Evolutionary conservation across 2,888 invertebrate genomes (phyloP).

Genomic region (Pyrocoelia pectoralis): DNA sequence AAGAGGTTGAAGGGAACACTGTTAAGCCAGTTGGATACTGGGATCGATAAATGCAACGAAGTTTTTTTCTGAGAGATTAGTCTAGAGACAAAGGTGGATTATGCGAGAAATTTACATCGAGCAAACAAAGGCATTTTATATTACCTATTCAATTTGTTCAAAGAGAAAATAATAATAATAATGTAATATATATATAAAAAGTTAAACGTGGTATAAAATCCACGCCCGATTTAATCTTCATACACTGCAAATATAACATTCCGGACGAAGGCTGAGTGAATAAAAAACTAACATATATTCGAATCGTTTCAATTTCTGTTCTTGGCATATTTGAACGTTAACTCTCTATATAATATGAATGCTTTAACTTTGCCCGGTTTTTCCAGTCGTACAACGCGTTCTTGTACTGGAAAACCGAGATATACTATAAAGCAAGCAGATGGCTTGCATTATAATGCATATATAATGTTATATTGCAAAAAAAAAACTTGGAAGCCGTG

Average conservation of each 20-base stretch:
- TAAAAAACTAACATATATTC: constrained; percentile 59
- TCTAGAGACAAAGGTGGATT: too few species aligned
- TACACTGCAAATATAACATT: constrained; percentile 36
- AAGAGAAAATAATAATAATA: constrained; percentile 2
- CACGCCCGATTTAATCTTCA: constrained; percentile 35
- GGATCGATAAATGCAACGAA: too few species aligned
- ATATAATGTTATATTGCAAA: constrained; percentile 61
- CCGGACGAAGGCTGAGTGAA: constrained; percentile 34
- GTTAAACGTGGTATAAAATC: constrained; percentile 25
- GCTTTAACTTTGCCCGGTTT: constrained; percentile 59
- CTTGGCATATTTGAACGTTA: constrained; percentile 61
- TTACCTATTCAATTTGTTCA: background rate
- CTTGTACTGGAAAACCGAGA: constrained; percentile 47
- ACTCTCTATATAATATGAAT: constrained; percentile 61
- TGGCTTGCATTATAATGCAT: constrained; percentile 60
- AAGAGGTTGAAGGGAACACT: too few species aligned
- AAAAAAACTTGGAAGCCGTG: constrained; percentile 53
- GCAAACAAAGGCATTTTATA: background rate
- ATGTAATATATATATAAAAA: constrained; percentile 1
- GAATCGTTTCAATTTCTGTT: constrained; percentile 62
- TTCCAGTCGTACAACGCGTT: constrained; percentile 53
- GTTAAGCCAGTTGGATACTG: too few species aligned
- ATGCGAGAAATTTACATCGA: too few species aligned
- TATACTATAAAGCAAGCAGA: constrained; percentile 43
- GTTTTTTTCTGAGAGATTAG: too few species aligned